Conservation (phyloP, 2,797 vertebrate genomes). For the Stomatorhinus walkeri region DNA sequence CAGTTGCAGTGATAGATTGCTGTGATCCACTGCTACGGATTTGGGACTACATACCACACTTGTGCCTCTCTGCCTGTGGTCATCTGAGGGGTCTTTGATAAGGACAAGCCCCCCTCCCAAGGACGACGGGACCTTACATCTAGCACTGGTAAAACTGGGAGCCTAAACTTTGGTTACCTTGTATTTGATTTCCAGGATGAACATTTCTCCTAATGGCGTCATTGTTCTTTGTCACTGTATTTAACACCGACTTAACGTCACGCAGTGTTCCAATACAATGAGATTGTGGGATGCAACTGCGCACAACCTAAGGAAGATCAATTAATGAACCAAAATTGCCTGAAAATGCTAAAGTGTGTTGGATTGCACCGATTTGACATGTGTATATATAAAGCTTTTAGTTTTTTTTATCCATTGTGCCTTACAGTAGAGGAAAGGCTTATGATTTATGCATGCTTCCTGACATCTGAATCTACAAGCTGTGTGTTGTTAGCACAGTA, state of each 20-base stretch:
- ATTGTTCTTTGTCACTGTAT: background rate
- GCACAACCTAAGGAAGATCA: background rate
- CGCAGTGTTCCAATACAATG: background rate
- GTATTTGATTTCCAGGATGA: background rate
- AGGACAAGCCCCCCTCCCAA: background rate
- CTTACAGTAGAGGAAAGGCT: background rate
- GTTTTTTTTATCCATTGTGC: background rate
- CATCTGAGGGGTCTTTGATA: background rate
- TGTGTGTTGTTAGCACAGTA: background rate
- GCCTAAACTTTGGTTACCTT: background rate
- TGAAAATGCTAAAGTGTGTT: background rate
- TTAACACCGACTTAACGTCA: background rate
- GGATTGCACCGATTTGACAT: background rate
- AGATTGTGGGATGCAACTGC: background rate
- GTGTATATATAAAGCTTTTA: background rate
- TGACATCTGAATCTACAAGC: background rate
- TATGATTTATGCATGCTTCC: background rate
- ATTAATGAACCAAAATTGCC: background rate
- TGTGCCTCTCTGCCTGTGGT: background rate
- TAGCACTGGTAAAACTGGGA: background rate
- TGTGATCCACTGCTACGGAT: constrained; percentile 25
- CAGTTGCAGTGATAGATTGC: constrained; percentile 39
- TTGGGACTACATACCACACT: constrained; percentile 44
- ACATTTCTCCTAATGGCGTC: background rate
- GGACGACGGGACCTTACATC: background rate